These are phyloP conservation scores for Epinephelus cyanopodus DNA, from an alignment of 2,113 vertebrate species.

Conservation along the genomic window DNA sequence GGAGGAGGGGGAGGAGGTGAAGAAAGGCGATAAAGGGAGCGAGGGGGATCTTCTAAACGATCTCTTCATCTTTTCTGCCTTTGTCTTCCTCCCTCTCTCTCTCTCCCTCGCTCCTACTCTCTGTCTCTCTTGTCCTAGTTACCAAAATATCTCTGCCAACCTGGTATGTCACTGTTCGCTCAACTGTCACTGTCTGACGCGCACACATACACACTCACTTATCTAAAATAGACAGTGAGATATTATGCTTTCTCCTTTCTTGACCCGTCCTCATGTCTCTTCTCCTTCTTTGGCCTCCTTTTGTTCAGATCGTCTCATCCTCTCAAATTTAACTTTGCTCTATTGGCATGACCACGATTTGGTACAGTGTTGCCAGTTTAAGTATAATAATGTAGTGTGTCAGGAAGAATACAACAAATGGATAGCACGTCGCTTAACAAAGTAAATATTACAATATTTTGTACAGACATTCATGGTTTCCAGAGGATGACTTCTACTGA, in stretches of 20 bases:
- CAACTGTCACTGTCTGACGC: constrained; percentile 67
- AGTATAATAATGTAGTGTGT: no score
- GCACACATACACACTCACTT: constrained; percentile 41
- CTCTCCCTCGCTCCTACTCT: constrained; percentile 32
- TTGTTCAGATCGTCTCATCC: constrained; percentile 28
- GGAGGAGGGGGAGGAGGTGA: constrained; percentile 46
- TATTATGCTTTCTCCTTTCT: constrained; percentile 46
- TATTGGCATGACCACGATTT: not conserved
- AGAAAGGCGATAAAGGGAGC: constrained; percentile 63
- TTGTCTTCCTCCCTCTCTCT: constrained; percentile 64
- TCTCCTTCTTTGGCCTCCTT: constrained; percentile 51
- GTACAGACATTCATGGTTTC: no score
- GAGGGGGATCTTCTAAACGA: constrained; percentile 78
- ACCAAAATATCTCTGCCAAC: constrained; percentile 82
- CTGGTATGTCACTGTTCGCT: constrained; percentile 78
- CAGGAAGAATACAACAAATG: no score
- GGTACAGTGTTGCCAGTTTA: not conserved
- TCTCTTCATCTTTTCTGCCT: constrained; percentile 76
- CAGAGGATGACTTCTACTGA: no score
- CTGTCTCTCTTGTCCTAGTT: constrained; percentile 74
- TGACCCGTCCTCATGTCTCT: constrained; percentile 59
- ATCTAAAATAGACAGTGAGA: constrained; percentile 64
- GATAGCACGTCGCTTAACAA: no score
- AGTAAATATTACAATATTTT: no score
- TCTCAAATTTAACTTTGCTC: constrained; percentile 15